Evolutionary conservation across 2,888 invertebrate species (phyloP).

Genomic region (Quadriops clusia): DNA sequence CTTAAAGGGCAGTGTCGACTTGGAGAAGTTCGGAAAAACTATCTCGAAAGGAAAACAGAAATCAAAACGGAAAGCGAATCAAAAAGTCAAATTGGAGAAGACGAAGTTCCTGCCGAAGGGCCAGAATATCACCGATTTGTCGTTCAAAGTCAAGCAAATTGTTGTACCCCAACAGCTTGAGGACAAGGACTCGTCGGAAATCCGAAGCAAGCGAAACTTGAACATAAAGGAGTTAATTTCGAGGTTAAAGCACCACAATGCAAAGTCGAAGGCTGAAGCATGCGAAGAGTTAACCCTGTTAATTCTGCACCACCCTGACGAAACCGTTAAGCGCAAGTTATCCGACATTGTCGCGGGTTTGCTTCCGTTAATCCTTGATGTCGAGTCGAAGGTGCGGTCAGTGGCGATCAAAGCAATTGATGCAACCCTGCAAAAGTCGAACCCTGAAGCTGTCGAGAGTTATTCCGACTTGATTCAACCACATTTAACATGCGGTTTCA

Average conservation of each 20-base stretch:
- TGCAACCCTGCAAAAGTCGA: conserved; percentile 27
- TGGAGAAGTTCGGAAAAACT: too few relatives aligned
- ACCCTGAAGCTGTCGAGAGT: conserved; percentile 34
- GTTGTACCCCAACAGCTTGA: conserved; percentile 64
- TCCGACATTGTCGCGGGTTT: conserved; percentile 57
- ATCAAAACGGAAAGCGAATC: conserved; percentile 86
- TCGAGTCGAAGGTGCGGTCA: conserved; percentile 50
- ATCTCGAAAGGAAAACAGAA: too few relatives aligned
- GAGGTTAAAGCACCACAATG: conserved; percentile 65
- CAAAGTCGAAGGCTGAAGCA: conserved; percentile 52
- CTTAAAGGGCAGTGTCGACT: too few relatives aligned
- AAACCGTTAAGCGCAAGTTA: conserved; percentile 46
- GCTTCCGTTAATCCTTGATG: conserved; percentile 58
- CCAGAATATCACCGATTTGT: conserved; percentile 77
- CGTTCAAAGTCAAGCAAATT: conserved; percentile 82
- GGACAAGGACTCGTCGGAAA: conserved; percentile 41
- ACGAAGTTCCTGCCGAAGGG: conserved; percentile 74
- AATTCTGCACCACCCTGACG: conserved; percentile 36
- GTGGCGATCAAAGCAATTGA: conserved; percentile 46
- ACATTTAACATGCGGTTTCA: conserved; percentile 80
- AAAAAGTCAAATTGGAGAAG: conserved; percentile 61
- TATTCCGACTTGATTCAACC: conserved; percentile 68
- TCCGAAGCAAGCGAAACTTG: conserved; percentile 56
- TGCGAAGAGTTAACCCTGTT: conserved; percentile 49
- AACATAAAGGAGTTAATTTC: conserved; percentile 58